Percentiles rank a stretch among this genome's conserved stretches.
Conservation (phyloP, 2,113 vertebrate species). For the Oreamnos americanus region DNA sequence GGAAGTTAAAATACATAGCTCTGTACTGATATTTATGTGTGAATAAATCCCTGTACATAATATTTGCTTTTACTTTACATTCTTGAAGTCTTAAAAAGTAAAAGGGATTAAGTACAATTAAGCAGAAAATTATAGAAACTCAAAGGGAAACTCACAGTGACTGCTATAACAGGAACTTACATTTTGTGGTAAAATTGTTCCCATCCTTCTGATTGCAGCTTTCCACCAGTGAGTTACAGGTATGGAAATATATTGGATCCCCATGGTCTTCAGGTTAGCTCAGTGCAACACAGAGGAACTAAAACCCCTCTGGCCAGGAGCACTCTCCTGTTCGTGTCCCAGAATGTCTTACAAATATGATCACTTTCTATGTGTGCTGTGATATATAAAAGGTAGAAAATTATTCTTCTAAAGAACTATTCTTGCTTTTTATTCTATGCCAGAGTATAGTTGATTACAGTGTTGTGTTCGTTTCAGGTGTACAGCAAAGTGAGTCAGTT, state of each 20-base stretch:
- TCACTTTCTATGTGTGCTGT: background rate
- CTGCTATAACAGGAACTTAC: background rate
- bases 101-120: background rate
- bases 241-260: background rate
- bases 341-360: background rate
- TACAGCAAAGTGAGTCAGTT: background rate
- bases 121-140: background rate
- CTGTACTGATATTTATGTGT: background rate
- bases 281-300: background rate
- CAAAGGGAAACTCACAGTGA: background rate
- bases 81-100: background rate
- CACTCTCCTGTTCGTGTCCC: background rate
- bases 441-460: background rate
- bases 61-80: background rate
- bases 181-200: background rate
- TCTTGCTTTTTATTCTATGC: background rate
- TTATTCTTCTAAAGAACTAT: background rate
- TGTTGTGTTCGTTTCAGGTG: background rate
- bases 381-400: background rate
- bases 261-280: background rate
- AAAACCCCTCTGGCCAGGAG: background rate
- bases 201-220: background rate
- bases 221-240: background rate
- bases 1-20: background rate
- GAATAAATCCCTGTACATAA: background rate